phyloP scores from a whole-genome alignment of 2,113 vertebrate genomes.

The Bombycilla garrulus region DNA sequence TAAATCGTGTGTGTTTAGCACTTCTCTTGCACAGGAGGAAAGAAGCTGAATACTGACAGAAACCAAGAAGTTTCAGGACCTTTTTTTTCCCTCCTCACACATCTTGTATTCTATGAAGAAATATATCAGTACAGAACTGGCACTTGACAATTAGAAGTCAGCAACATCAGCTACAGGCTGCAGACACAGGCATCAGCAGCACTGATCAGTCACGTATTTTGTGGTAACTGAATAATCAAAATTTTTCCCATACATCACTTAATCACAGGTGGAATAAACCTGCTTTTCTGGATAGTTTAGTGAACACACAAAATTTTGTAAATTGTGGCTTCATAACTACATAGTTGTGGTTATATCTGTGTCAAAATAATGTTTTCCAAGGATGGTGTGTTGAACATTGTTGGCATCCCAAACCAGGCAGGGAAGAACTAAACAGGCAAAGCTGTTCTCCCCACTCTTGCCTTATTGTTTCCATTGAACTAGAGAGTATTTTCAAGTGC shows the following conservation, averaged over 20 bases:
- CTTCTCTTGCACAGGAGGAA: neutral
- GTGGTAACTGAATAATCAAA: neutral
- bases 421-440: neutral
- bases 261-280: neutral
- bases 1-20: neutral
- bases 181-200: neutral
- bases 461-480: neutral
- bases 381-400: neutral
- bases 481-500: neutral
- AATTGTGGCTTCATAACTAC: neutral
- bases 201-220: neutral
- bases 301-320: neutral
- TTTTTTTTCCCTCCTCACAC: neutral
- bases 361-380: neutral
- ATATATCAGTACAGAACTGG: neutral
- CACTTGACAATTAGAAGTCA: neutral
- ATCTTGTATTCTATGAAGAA: neutral
- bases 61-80: neutral
- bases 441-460: neutral
- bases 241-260: neutral
- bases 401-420: neutral
- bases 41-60: neutral
- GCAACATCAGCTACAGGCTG: neutral
- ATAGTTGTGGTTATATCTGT: neutral
- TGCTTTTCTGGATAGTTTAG: neutral